Evolutionary conservation across 2,113 vertebrate genomes (phyloP), one percentile per base, ranked within the genome.

Genomic region (Brachypteracias leptosomus): DNA sequence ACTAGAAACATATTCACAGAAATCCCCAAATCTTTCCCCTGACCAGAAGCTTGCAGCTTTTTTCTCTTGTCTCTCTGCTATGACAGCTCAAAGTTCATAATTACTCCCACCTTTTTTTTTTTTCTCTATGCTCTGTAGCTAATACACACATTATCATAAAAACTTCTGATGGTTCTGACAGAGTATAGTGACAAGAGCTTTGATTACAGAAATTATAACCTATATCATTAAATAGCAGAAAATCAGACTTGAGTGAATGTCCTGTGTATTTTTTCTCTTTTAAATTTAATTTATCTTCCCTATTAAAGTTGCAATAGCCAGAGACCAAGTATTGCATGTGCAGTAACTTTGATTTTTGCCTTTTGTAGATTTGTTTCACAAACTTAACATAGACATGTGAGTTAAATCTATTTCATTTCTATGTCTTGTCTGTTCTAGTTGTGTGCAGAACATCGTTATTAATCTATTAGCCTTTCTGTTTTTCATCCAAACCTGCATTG

Each of bases 81-180:
- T 54, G 21, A 4, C 7, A 58, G 10, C 25, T 68, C 24, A 40
- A 75, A 57, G 12, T 38, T 73, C 44, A 33, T 28, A 2, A 44
- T 36, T 46, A 5, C 9, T 44, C 29, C 2, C 0, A 2, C 2
- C 3, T 29, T 49, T 31, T 72, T 46, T 3, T 20, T 21, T 17
- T 8, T 3, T 1, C 33, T 54, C 10, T 49, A 1, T 80, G 16
- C 85, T 71, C 20, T 11, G 2, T 33, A 54, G 13, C 2, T 85
- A 62, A 81, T n/a, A 57, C 3, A 54, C 49, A 2, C 4, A 68
- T 78, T 92, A 90, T 71, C 21, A 33, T 44, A 3, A 54, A 79
- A 38, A 49, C 42, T 6, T 10, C 9, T 49, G 31, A 19, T 49
- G 13, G 0, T 35, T 92, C 38, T 68, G 44, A 36, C 24, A 38